A percentile compares a stretch with the other conserved stretches of the same genome.
Conservation (phyloP, 37 sponge, comb jelly and placozoan genomes). For the Aphrocallistes beatrix region DNA sequence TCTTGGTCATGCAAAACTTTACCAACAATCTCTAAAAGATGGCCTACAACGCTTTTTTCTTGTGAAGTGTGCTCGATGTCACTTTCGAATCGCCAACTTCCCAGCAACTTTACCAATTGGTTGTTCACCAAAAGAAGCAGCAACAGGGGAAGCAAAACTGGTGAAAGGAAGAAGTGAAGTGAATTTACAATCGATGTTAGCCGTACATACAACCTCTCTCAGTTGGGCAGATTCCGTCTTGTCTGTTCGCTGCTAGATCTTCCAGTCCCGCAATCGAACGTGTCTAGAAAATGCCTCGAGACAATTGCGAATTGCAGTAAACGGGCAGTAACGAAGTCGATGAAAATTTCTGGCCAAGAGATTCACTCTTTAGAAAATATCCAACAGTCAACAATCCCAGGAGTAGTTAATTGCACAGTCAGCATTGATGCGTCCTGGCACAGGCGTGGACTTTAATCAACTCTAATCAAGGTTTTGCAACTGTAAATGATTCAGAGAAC, state of each 20-base stretch:
- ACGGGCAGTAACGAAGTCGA: background rate
- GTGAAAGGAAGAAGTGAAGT: too few relatives aligned
- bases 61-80: background rate
- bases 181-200: too few relatives aligned
- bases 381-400: too few relatives aligned
- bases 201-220: background rate
- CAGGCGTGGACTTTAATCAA: too few relatives aligned
- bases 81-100: background rate
- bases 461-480: too few relatives aligned
- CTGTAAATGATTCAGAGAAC: background rate
- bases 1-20: background rate
- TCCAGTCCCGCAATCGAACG: background rate
- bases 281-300: background rate
- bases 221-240: background rate
- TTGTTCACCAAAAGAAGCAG: background rate
- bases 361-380: background rate
- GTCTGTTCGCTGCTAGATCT: background rate
- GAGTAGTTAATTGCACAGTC: too few relatives aligned
- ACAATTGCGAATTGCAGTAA: background rate
- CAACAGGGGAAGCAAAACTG: background rate
- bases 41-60: background rate
- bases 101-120: background rate
- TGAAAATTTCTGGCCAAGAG: background rate
- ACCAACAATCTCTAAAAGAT: background rate
- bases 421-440: too few relatives aligned